Conservation (phyloP, 2,888 invertebrate species). For the Eledona agricola region DNA sequence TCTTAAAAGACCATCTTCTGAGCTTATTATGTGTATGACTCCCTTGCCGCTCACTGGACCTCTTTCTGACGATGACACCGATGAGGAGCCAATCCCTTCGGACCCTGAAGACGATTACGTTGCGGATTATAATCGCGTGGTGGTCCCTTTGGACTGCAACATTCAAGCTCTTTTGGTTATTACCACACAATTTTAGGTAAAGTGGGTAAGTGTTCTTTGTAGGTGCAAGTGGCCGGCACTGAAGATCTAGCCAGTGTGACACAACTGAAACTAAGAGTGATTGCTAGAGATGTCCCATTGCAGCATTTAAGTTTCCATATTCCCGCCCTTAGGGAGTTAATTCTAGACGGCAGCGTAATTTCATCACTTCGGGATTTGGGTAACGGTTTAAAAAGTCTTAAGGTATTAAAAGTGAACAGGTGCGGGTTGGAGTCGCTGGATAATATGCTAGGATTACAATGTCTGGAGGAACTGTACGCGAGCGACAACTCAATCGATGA, state of each 20-base stretch:
- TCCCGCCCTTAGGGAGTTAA: constrained; percentile 69
- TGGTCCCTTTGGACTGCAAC: constrained; percentile 46
- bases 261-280: constrained; percentile 70
- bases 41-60: constrained; percentile 9
- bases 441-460: constrained; percentile 72
- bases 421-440: constrained; percentile 74
- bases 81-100: constrained; percentile 9
- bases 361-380: constrained; percentile 75
- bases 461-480: constrained; percentile 70
- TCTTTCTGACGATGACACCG: constrained; percentile 9
- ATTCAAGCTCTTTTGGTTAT: constrained; percentile 51
- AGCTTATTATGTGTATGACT: constrained; percentile 13
- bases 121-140: constrained; percentile 6
- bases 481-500: constrained; percentile 71
- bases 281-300: constrained; percentile 72
- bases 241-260: constrained; percentile 64
- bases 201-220: constrained; percentile 22
- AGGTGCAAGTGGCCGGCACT: constrained; percentile 62
- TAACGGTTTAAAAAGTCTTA: constrained; percentile 69
- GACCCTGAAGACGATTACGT: constrained; percentile 9
- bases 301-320: constrained; percentile 70
- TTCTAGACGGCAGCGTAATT: constrained; percentile 74
- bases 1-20: constrained; percentile 6
- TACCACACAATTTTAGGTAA: neutral
- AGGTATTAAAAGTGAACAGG: constrained; percentile 69